Base-by-base conservation (phyloP, 2,113 vertebrate genomes). In the Sorex fumeus region DNA sequence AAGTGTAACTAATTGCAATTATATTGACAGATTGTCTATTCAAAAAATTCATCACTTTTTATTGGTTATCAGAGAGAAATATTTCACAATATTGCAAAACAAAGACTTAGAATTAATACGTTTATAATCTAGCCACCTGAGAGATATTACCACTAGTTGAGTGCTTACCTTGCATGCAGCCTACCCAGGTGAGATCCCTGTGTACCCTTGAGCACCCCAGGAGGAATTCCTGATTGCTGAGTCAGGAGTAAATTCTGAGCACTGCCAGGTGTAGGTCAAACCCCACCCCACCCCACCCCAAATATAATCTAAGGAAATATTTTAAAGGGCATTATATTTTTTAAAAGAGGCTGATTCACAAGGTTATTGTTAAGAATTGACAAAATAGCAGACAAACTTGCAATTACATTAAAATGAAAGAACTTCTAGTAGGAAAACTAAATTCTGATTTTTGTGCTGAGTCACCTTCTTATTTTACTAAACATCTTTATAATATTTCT, bases 401-500 rank as follows among this genome's bases (percentile, higher is more conserved):
- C 80, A 57, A 28, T 53, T n/a, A 84, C 69, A 80, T 66, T 53
- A 36, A 15, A 81, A 12, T 75, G 47, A 9, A 78, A 86, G 23
- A 7, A 93, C 28, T 84, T 90, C 27, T 74, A 40, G 53, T 62
- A 72, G 62, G 16, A 88, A 91, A 90, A 8, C 80, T 2, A 96
- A 84, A 77, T 82, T 86, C 70, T 92, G 36, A 82, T 60, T 67
- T 66, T 47, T 78, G 10, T 90, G 76, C 23, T 67, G 94, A 84
- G 34, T 84, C 95, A 95, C 78, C 45, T 6, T 23, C 64, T 60
- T 86, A 60, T 76, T 86, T 93, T 12, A 67, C 30, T 81, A 81
- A 89, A 50, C 0, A 93, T 94, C 94, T 95, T 96, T 32, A 11
- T 93, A 96, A 90, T 12, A 9, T 67, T 94, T 93, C 88, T 90